Conservation (phyloP, 2,113 vertebrate genomes). For the Syrmaticus mikado region DNA sequence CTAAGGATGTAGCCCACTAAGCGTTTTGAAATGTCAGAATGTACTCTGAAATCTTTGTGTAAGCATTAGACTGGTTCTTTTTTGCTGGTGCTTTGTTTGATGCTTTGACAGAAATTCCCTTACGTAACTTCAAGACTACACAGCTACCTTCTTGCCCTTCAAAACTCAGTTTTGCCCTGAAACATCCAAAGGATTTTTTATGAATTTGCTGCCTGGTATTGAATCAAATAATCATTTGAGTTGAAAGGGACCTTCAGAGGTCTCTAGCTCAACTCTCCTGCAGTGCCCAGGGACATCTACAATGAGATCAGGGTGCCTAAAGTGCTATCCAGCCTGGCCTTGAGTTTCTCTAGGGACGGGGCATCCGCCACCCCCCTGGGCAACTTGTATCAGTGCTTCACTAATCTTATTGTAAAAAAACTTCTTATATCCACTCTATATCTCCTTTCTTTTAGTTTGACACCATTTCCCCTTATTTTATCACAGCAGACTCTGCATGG, state of each 20-base stretch:
- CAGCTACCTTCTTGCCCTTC: neutral
- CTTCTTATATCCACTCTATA: too few species aligned
- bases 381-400: too few species aligned
- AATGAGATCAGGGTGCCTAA: too few species aligned
- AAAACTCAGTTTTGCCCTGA: neutral
- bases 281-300: neutral
- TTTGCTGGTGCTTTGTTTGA: neutral
- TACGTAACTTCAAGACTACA: neutral
- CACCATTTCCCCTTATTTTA: too few species aligned
- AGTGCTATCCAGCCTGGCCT: neutral
- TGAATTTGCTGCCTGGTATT: neutral
- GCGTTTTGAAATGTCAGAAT: accelerated
- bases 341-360: too few species aligned
- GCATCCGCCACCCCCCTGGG: too few species aligned
- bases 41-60: neutral
- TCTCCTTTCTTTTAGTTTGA: too few species aligned
- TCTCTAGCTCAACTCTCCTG: neutral
- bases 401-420: too few species aligned
- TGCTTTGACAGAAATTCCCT: neutral
- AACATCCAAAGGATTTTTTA: neutral
- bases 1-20: neutral
- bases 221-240: neutral
- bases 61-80: neutral
- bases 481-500: too few species aligned
- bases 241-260: neutral